phyloP scores from a whole-genome alignment of 2,888 invertebrate genomes.

The Ferrisia virgata region DNA sequence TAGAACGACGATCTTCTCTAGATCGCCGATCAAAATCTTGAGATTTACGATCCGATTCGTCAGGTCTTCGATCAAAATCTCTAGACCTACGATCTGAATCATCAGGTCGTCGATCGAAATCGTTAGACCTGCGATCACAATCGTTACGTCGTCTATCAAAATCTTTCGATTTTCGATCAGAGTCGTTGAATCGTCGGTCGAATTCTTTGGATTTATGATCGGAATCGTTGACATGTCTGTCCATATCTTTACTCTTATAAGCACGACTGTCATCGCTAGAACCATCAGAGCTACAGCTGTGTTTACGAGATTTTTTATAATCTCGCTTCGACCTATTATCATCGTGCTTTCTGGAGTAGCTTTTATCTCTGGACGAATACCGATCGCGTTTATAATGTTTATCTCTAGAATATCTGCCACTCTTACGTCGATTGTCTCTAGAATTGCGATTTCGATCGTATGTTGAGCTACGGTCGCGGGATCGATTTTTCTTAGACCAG shows the following conservation, averaged over 20 bases:
- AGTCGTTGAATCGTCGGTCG: neutral
- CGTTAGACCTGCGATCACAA: neutral
- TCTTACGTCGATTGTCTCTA: neutral
- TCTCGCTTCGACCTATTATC: neutral
- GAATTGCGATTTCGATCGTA: neutral
- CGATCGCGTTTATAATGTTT: neutral
- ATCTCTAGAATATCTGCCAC: neutral
- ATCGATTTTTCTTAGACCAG: neutral
- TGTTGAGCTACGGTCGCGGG: neutral
- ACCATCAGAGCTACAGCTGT: neutral
- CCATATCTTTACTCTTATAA: neutral
- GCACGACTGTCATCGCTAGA: conserved; percentile 9
- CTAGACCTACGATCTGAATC: neutral
- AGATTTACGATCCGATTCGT: neutral
- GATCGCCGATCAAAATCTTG: neutral
- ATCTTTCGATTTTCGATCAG: neutral
- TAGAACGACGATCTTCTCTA: neutral
- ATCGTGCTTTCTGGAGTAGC: neutral
- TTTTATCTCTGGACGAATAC: neutral
- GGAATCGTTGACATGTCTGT: neutral
- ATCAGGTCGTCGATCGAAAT: neutral
- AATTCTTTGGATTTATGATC: neutral
- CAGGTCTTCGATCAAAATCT: neutral
- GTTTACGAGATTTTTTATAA: neutral
- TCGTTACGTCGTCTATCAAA: neutral